phyloP scores from a whole-genome alignment of 2,113 vertebrate species.

The Gadus macrocephalus region DNA sequence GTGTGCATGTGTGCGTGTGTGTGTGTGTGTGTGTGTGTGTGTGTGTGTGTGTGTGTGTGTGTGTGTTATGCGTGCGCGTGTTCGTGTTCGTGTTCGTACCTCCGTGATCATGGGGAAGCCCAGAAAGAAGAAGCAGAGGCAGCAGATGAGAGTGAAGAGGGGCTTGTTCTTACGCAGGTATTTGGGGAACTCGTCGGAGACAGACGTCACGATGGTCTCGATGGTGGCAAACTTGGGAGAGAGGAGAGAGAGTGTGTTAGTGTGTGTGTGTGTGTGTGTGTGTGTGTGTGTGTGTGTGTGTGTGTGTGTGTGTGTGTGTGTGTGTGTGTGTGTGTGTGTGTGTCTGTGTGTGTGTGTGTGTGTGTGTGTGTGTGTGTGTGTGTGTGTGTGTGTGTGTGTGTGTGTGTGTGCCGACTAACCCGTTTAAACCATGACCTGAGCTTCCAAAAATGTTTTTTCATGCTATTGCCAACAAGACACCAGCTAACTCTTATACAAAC shows the following conservation, averaged over 20 bases:
- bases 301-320: not conserved
- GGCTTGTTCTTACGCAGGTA: slow-evolving; percentile 93
- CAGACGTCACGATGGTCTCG: slow-evolving; percentile 96
- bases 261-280: not conserved
- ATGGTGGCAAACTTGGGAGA: slow-evolving; percentile 90
- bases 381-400: no score
- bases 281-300: not conserved
- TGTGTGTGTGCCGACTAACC: no score
- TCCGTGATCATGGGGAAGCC: slow-evolving; percentile 98
- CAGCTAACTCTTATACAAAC: no score
- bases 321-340: not conserved
- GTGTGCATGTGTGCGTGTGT: no score
- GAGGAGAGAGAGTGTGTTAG: not conserved
- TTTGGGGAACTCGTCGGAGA: slow-evolving; percentile 94
- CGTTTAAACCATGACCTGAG: no score
- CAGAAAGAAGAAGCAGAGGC: slow-evolving; percentile 87
- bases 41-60: not conserved
- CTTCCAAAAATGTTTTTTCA: no score
- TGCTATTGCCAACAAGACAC: no score
- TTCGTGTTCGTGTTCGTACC: slow-evolving; percentile 62
- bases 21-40: no score
- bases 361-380: not conserved
- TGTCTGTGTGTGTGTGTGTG: not conserved
- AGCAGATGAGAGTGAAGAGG: slow-evolving; percentile 89
- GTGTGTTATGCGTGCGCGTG: not conserved